Evolutionary conservation across 2,888 invertebrate genomes (phyloP), one percentile per base, ranked within the genome.

Genomic region (Eubasilissa splendida): DNA sequence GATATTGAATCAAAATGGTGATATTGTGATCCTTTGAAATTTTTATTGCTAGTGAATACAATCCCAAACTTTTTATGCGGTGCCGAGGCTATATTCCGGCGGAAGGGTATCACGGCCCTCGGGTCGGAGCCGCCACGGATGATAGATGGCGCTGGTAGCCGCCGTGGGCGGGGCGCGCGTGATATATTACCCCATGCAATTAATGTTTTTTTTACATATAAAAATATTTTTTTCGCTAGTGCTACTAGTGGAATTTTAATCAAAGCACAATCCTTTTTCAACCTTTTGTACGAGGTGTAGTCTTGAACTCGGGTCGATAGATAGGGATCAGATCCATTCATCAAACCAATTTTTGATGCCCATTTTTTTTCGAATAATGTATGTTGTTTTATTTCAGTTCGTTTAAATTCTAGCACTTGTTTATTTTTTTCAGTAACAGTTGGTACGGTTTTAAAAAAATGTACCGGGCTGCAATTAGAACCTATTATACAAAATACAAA

Each of bases 111-210:
- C 60, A 2, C 58, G 54, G 56, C 59, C 68, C 59, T 56, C 31
- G 42, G 70, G 76, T 58, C 71, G 68, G 68, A 31, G 42, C 65
- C 53, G 63, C 74, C 59, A 53, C 63, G 56, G 77, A 80, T 83
- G 83, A 83, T 83, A 77, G 79, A 83, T 81, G 81, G 33, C 77
- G 70, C n/a, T 78, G 82, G 81, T 84, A 82, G 81, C 80, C 65
- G 70, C 68, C 52, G 80, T 78, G 79, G 82, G 84, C 79, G 82
- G 68, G 77, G 33, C 73, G 53, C 54, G 22, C 71, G 82, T 82
- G 81, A 84, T 84, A 84, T 84, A 84, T 84, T 84, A 84, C 84
- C 80, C 31, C 58, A 60, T 80, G 82, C 82, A 84, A 84, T 84
- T 84, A 84, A 84, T 77, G 59, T 79, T 79, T 77, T 81, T 82